Conservation (phyloP, 1,140 invertebrate species). For the Nasonia longicornis region DNA sequence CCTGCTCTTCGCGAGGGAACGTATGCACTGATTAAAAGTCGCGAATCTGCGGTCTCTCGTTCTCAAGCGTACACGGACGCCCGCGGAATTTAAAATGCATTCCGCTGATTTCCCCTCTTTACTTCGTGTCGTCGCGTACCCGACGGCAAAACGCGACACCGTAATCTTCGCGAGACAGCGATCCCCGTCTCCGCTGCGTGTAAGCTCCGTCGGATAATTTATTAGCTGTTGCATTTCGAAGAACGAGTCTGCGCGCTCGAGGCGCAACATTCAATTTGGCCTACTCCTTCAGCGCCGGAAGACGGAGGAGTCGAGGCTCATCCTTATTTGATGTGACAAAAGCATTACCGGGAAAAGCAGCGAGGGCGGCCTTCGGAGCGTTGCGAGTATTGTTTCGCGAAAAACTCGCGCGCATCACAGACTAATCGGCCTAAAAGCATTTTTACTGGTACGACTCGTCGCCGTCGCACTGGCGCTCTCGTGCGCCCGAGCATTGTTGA, state of each 20-base stretch:
- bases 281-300: not conserved
- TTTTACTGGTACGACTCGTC: constrained; percentile 51
- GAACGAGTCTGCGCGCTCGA: not conserved
- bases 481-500: constrained; percentile 44
- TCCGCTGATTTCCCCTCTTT: not conserved
- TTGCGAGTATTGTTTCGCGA: constrained; percentile 9
- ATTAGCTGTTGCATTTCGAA: constrained; percentile 21
- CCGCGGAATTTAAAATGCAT: too few relatives aligned
- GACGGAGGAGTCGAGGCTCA: constrained; percentile 1
- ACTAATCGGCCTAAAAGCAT: constrained; percentile 58
- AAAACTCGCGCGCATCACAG: constrained; percentile 48
- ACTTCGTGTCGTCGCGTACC: not conserved
- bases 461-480: constrained; percentile 26
- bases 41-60: too few relatives aligned
- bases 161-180: not conserved
- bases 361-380: constrained; percentile 1
- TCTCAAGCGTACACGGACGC: too few relatives aligned
- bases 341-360: constrained; percentile 15
- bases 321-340: constrained; percentile 38
- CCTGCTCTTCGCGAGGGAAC: too few relatives aligned
- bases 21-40: too few relatives aligned
- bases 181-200: not conserved
- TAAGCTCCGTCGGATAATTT: constrained; percentile 5
- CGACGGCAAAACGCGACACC: too few relatives aligned
- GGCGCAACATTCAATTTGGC: constrained; percentile 44